phyloP scores from a whole-genome alignment of 2,888 invertebrate species.

The Perizoma flavofasciatum region DNA sequence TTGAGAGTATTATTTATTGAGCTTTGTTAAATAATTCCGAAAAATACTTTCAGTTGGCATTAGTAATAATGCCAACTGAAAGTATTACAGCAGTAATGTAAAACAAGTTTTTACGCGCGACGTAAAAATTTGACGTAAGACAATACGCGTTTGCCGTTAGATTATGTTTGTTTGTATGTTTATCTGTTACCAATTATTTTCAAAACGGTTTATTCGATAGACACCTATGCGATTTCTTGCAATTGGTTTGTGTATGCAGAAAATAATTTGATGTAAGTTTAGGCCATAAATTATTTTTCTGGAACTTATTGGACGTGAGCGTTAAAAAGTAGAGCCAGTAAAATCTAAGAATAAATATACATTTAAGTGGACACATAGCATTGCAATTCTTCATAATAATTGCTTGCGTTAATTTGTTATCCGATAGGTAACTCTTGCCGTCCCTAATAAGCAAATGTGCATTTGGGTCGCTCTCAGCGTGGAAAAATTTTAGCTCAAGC shows the following conservation, averaged over 20 bases:
- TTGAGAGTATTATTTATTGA: neutral
- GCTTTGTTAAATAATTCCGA: conserved; percentile 38
- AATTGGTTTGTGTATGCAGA: too few species aligned
- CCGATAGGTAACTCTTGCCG: conserved; percentile 58
- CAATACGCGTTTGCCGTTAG: too few species aligned
- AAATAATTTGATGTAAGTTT: too few species aligned
- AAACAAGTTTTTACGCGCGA: neutral
- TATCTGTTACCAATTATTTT: too few species aligned
- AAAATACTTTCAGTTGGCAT: neutral
- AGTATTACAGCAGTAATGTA: too few species aligned
- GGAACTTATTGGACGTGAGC: neutral
- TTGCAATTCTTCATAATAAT: conserved; percentile 50
- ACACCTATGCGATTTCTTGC: too few species aligned
- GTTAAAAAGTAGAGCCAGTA: neutral
- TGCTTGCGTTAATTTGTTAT: conserved; percentile 66
- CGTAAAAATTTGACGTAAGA: too few species aligned
- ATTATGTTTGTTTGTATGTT: too few species aligned
- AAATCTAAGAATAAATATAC: neutral
- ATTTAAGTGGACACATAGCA: conserved; percentile 21
- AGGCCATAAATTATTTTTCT: too few species aligned
- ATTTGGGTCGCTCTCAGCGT: conserved; percentile 65
- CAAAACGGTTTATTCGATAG: too few species aligned
- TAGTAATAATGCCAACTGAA: too few species aligned
- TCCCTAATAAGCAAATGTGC: conserved; percentile 67
- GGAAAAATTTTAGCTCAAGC: conserved; percentile 68